Evolutionary conservation across 2,113 vertebrate genomes (phyloP).

Genomic region (Aspiorhynchus laticeps): DNA sequence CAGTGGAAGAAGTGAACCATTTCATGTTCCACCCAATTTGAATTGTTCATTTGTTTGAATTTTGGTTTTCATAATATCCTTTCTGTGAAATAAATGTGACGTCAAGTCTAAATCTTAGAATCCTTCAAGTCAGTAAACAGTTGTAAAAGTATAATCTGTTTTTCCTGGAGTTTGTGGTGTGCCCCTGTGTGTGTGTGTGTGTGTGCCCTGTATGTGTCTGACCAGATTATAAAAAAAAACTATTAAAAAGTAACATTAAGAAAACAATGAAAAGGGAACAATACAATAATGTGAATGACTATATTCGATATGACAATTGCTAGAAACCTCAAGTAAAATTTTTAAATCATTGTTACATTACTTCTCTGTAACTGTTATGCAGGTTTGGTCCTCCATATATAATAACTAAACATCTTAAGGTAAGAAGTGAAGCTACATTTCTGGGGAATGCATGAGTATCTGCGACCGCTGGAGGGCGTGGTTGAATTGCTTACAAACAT

Average conservation of each 20-base stretch:
- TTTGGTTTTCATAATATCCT: slow-evolving; percentile 39
- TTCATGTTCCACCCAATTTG: not conserved
- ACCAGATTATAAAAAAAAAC: not conserved
- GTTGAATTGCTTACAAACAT: not conserved
- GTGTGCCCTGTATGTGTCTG: not conserved
- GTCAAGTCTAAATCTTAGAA: slow-evolving; percentile 5
- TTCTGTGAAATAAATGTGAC: slow-evolving; percentile 44
- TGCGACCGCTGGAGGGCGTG: slow-evolving; percentile 26
- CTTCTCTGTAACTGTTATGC: not conserved
- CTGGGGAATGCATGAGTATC: not conserved
- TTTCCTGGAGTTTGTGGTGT: too few species aligned
- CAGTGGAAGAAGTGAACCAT: slow-evolving; percentile 5
- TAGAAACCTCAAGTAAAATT: too few species aligned
- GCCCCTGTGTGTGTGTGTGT: too few species aligned
- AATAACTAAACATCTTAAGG: too few species aligned
- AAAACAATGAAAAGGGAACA: not conserved
- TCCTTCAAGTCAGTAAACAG: slow-evolving; percentile 35
- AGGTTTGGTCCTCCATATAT: not conserved
- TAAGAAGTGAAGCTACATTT: not conserved
- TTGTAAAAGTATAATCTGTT: slow-evolving; percentile 46
- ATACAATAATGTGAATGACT: not conserved
- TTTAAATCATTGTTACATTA: too few species aligned
- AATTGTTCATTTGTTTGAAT: not conserved
- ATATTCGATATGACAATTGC: too few species aligned
- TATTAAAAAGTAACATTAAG: too few species aligned